Conservation (phyloP, 2,113 vertebrate genomes). For the Microtus pennsylvanicus region DNA sequence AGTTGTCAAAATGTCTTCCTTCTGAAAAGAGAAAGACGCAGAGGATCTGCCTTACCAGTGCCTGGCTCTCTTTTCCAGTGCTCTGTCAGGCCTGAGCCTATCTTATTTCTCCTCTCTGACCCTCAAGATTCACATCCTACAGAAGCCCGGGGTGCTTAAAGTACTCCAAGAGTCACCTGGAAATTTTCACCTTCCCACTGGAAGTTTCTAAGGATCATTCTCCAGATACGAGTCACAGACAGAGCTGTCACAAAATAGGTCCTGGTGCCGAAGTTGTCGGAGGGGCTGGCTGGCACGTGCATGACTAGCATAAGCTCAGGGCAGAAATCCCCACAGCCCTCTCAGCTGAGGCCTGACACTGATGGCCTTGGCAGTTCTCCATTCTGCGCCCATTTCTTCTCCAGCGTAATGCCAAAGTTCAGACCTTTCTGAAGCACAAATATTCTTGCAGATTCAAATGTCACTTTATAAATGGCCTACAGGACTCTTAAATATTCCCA, state of each 20-base stretch:
- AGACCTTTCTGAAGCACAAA: neutral
- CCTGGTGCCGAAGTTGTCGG: neutral
- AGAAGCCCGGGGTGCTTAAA: neutral
- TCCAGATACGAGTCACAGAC: neutral
- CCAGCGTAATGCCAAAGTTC: neutral
- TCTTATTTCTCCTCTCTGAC: neutral
- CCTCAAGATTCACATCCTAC: neutral
- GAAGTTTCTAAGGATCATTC: constrained; percentile 6
- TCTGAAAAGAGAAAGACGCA: neutral
- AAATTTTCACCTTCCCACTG: neutral
- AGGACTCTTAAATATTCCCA: neutral
- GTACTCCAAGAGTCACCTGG: neutral
- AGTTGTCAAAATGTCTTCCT: neutral
- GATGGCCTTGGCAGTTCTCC: neutral
- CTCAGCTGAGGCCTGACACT: neutral
- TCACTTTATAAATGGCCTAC: neutral
- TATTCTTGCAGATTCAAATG: neutral
- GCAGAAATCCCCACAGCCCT: neutral
- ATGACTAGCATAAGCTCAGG: neutral
- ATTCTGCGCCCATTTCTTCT: neutral
- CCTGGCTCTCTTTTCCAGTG: neutral
- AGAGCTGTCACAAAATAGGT: neutral
- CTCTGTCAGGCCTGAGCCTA: neutral
- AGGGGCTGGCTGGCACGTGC: neutral
- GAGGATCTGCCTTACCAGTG: neutral